Evolutionary conservation across 2,113 vertebrate species (phyloP), one percentile per base, ranked within the genome.

Genomic region (Dromaius novaehollandiae): DNA sequence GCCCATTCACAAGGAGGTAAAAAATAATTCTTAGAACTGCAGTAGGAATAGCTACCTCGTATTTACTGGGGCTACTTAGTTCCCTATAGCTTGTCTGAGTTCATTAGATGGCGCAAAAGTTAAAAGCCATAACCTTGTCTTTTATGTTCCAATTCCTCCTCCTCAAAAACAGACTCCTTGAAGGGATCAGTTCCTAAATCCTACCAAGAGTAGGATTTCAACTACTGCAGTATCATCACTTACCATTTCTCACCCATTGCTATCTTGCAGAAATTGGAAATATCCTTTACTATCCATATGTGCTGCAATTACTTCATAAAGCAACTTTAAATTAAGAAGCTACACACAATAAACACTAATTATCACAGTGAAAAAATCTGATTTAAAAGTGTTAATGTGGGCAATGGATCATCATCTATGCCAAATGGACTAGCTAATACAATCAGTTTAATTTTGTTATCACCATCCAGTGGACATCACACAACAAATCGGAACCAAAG

Each of bases 111-210:
- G 13, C 7, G 2, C 13, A 84, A 81, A 88, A 53, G 69, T 7
- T 10, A 38, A 13, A 74, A 82, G 5, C 1, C 10, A 0, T 34
- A 24, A 24, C 1, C 36, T 56, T 2, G 0, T 65, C 5, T 51
- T 46, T 16, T 46, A 0, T 42, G 24, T 61, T 86, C 9, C 44
- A 48, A 5, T 13, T 2, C 6, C 38, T 3, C 1, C 7, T 25
- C 1, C 6, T 2, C 2, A 2, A 77, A 38, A 56, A 60, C 11
- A 83, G 82, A 14, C 2, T 68, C 34, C 26, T 68, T 71, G 7
- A 76, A 71, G 5, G 4, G 3, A 55, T 46, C 26, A 9, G 19
- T 64, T 83, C 60, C 8, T 56, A 25, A 42, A 66, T 42, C 18
- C 40, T 48, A 82, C 20, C 7, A 63, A 21, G 7, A 5, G 11